Percentiles rank a stretch among this genome's conserved stretches.
Conservation (phyloP, 64 coral and sea anemone species). For the Stichodactyla mertensii region DNA sequence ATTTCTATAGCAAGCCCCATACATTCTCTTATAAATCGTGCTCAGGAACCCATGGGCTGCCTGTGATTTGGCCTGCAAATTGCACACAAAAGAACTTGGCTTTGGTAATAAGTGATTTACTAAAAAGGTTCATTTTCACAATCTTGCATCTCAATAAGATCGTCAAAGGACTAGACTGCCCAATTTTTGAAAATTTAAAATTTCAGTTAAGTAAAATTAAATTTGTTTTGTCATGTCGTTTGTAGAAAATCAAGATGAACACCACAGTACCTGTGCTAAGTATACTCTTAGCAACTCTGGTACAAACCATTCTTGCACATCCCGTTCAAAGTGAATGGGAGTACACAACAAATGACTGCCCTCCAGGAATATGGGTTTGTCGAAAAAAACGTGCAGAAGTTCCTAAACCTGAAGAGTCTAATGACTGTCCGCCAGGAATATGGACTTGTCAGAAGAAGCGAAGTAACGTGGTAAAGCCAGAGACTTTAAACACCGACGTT, state of each 20-base stretch:
- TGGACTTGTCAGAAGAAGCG: conserved; percentile 26
- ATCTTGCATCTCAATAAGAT: no score
- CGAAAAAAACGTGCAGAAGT: not conserved
- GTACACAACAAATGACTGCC: not conserved
- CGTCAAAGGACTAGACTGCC: no score
- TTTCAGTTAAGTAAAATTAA: no score
- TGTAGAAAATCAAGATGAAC: not conserved
- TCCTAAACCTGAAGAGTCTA: not conserved
- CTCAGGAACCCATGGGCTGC: not conserved
- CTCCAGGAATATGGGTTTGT: conserved; percentile 21
- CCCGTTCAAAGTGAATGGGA: not conserved
- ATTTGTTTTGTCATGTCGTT: not conserved
- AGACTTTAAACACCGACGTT: not conserved
- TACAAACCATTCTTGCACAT: not conserved
- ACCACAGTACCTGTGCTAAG: not conserved
- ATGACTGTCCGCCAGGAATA: conserved; percentile 21
- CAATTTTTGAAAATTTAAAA: no score
- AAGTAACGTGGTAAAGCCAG: not conserved
- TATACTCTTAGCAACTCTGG: conserved; percentile 2
- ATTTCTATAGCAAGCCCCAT: no score
- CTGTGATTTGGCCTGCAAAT: not conserved
- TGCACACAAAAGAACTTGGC: not conserved
- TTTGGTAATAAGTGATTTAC: not conserved
- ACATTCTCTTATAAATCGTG: no score
- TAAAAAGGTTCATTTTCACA: no score